phyloP scores from a whole-genome alignment of 2,797 vertebrate genomes.

The Odontamblyopus rebecca region DNA sequence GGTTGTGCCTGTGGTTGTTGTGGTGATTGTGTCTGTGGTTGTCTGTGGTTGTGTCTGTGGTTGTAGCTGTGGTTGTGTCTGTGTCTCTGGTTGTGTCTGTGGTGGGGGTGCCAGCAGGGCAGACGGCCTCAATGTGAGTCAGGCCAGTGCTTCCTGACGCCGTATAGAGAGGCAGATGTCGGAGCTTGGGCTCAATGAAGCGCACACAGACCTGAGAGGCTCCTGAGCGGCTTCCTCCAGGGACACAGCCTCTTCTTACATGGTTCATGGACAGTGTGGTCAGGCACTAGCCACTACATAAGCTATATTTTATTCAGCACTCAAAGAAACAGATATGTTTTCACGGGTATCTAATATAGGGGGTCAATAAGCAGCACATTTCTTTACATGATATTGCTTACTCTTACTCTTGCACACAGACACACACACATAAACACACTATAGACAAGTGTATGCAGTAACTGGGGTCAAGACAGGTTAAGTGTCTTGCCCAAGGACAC shows the following conservation, averaged over 20 bases:
- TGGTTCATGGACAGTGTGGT: background rate
- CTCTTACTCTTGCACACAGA: background rate
- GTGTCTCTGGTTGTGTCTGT: slow-evolving; percentile 17
- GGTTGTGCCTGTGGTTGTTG: too few relatives aligned
- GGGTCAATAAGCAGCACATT: background rate
- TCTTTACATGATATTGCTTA: background rate
- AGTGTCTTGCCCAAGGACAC: too few relatives aligned
- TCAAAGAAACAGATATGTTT: background rate
- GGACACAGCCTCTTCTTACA: slow-evolving; percentile 15
- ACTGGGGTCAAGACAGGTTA: too few relatives aligned
- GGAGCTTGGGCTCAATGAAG: slow-evolving; percentile 35
- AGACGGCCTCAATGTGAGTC: slow-evolving; percentile 63
- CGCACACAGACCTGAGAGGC: slow-evolving; percentile 18
- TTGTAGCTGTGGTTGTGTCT: background rate
- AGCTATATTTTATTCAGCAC: slow-evolving; percentile 9
- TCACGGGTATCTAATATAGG: background rate
- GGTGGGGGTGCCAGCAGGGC: slow-evolving; percentile 53
- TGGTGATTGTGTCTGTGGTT: too few relatives aligned
- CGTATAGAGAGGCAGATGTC: slow-evolving; percentile 53
- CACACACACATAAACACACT: too few relatives aligned
- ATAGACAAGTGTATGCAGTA: too few relatives aligned
- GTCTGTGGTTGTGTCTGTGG: too few relatives aligned
- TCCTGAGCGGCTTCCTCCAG: slow-evolving; percentile 16
- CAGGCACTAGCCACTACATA: slow-evolving; percentile 4
- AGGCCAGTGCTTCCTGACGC: slow-evolving; percentile 46